phyloP scores from a whole-genome alignment of 2,888 invertebrate genomes.

The Odontomyia ornata region DNA sequence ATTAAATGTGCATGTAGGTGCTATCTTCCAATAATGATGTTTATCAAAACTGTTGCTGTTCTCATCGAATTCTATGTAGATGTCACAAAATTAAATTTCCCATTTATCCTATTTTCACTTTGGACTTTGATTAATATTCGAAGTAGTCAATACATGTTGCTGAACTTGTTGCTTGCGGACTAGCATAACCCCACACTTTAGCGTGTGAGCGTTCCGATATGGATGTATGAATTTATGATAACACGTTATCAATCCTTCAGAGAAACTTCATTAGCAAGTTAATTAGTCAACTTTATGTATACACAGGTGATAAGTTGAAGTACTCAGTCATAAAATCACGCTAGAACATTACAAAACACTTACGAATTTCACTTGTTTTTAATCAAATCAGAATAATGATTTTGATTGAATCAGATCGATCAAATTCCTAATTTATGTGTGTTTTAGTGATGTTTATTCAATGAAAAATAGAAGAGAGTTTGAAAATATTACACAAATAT shows the following conservation, averaged over 20 bases:
- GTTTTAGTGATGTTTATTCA: too few species aligned
- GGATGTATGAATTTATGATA: not conserved
- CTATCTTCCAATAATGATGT: not conserved
- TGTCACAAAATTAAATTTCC: constrained; percentile 38
- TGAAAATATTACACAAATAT: too few species aligned
- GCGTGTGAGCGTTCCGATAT: not conserved
- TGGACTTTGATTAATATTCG: constrained; percentile 34
- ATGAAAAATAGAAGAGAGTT: too few species aligned
- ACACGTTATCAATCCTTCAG: constrained; percentile 32
- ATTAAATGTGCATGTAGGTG: not conserved
- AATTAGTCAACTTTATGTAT: constrained; percentile 40
- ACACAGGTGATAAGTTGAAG: constrained; percentile 39
- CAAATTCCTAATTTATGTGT: too few species aligned
- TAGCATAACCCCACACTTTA: too few species aligned
- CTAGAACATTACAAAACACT: constrained; percentile 11
- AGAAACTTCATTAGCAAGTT: constrained; percentile 38
- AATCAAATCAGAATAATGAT: too few species aligned
- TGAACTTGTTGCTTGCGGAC: not conserved
- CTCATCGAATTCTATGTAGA: constrained; percentile 23
- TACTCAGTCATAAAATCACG: constrained; percentile 24
- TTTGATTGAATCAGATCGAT: too few species aligned
- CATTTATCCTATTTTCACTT: constrained; percentile 28
- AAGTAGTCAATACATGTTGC: constrained; percentile 11
- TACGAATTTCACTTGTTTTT: too few species aligned
- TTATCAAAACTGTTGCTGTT: constrained; percentile 28